Conservation (phyloP, 2,888 invertebrate genomes). For the Leuctra nigra region DNA sequence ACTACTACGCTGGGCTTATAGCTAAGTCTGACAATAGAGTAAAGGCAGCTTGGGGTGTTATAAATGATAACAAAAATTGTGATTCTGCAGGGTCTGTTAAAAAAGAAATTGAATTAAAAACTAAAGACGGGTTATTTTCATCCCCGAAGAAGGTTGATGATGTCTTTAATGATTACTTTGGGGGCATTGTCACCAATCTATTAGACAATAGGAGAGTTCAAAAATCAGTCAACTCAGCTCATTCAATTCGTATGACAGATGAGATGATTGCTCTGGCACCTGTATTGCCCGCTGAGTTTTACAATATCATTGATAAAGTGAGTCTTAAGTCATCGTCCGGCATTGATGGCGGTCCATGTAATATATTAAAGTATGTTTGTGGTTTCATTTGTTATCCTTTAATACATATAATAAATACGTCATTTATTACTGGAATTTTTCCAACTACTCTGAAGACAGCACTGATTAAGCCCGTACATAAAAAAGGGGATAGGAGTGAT, state of each 20-base stretch:
- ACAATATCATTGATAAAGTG: not conserved
- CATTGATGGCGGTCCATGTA: constrained; percentile 17
- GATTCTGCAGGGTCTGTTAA: not conserved
- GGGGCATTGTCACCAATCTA: not conserved
- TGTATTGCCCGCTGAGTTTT: not conserved
- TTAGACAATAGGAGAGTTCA: not conserved
- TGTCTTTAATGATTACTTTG: not conserved
- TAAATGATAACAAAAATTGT: not conserved
- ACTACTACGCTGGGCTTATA: not conserved
- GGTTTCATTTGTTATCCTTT: not conserved
- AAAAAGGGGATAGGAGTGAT: not conserved
- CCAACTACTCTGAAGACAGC: not conserved
- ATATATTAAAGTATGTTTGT: not conserved
- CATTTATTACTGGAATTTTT: not conserved
- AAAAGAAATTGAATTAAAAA: not conserved
- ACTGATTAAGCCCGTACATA: not conserved
- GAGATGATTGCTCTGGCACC: not conserved
- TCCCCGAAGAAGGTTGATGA: not conserved
- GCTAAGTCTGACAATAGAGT: not conserved
- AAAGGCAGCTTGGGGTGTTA: not conserved
- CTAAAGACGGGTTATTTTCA: not conserved
- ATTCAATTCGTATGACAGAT: not conserved
- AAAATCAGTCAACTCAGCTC: not conserved
- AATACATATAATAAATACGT: not conserved
- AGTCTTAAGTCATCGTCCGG: constrained; percentile 16